These are phyloP conservation scores for Pteronura brasiliensis DNA, from an alignment of 2,113 vertebrate genomes.

Conservation along the genomic window DNA sequence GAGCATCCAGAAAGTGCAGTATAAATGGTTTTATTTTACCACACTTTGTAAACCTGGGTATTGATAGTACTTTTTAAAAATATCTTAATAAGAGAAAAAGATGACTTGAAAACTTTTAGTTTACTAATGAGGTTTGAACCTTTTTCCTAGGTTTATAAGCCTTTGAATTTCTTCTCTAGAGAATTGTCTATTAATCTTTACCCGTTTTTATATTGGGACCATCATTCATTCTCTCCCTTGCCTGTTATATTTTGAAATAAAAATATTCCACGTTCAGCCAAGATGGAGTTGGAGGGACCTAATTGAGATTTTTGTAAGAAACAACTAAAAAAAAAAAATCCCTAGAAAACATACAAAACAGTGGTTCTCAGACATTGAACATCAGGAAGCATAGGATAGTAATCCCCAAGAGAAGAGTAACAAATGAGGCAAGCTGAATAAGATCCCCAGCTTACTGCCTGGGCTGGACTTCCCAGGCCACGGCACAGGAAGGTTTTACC, in stretches of 20 bases:
- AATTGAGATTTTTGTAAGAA: neutral
- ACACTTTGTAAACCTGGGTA: neutral
- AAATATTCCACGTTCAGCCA: neutral
- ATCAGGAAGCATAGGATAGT: neutral
- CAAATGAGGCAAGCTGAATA: neutral
- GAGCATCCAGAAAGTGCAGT: neutral
- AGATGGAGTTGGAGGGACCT: neutral
- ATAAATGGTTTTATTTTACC: neutral
- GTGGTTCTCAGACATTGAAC: neutral
- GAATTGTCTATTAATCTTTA: neutral
- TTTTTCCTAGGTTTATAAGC: neutral
- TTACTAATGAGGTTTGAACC: neutral
- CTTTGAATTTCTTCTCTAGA: neutral
- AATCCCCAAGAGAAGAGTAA: neutral
- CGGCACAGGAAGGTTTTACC: neutral
- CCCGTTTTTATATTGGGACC: neutral
- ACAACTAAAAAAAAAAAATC: neutral
- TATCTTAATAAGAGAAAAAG: neutral
- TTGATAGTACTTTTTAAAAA: neutral
- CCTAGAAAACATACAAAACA: neutral
- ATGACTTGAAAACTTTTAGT: neutral
- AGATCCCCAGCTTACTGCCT: neutral
- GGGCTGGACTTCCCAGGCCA: neutral
- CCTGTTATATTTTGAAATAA: neutral
- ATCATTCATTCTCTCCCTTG: neutral